Evolutionary conservation across 2,888 invertebrate genomes (phyloP).

Genomic region (Drosophila barbarae): DNA sequence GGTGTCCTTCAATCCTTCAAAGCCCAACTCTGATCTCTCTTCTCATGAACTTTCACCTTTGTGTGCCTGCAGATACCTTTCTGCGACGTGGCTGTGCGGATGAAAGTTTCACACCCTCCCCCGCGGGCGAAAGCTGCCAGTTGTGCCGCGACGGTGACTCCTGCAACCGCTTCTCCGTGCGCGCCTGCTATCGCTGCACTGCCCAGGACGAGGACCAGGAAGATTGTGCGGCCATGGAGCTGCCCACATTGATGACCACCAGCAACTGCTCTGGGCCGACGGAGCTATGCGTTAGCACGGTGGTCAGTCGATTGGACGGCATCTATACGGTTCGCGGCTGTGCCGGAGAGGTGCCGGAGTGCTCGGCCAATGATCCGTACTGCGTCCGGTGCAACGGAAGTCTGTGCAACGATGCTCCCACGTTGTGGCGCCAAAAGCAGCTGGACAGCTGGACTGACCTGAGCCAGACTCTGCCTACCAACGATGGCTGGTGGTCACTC

Average conservation of each 20-base stretch:
- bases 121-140: slow-evolving; percentile 58
- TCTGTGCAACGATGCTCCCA: slow-evolving; percentile 66
- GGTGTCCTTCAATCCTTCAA: too few species aligned
- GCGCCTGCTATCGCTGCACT: slow-evolving; percentile 74
- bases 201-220: slow-evolving; percentile 55
- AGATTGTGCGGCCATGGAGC: slow-evolving; percentile 60
- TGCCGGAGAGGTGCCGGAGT: slow-evolving; percentile 65
- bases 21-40: too few species aligned
- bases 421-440: slow-evolving; percentile 49
- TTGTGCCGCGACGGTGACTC: slow-evolving; percentile 64
- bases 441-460: neutral
- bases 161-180: slow-evolving; percentile 69
- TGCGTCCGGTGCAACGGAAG: slow-evolving; percentile 75
- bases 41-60: too few species aligned
- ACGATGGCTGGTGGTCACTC: slow-evolving; percentile 18
- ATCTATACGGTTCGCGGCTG: slow-evolving; percentile 73
- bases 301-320: slow-evolving; percentile 59
- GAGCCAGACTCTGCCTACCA: neutral
- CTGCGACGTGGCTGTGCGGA: slow-evolving; percentile 74
- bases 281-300: slow-evolving; percentile 73
- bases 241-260: slow-evolving; percentile 46
- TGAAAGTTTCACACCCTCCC: slow-evolving; percentile 26
- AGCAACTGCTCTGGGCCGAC: slow-evolving; percentile 59
- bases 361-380: slow-evolving; percentile 71
- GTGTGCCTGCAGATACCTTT: slow-evolving; percentile 47